Base-by-base conservation (phyloP, 2,113 vertebrate genomes). In the Mobula hypostoma region DNA sequence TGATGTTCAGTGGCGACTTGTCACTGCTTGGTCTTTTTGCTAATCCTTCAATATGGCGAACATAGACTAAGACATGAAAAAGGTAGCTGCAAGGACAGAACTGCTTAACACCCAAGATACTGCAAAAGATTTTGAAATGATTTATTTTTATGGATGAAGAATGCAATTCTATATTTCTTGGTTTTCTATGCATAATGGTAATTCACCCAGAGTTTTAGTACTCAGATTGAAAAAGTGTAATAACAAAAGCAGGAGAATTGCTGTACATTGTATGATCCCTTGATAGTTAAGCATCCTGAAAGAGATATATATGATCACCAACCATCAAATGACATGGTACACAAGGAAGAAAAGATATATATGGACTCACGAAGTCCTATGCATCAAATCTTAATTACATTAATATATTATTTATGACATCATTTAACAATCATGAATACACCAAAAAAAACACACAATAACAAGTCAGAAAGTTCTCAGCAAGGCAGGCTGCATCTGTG, bases 1-100 rank as follows among this genome's bases (percentile, higher is more conserved):
- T 96, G 97, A 97, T 97, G 95, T 96, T 95, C 95, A 95, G 97
- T 97, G 96, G 97, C 97, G 97, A 96, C 94, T 95, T 96, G 96
- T 96, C 96, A 97, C 96, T 96, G 96, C 96, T 40, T 96, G 95
- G 95, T 96, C 94, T 95, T 90, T 97, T 97, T 96, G 96, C 95
- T 96, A 96, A 95, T 95, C 95, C 96, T 85, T 96, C 78, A 94
- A 95, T 94, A 94, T 95, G 95, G 97, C 95, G 96, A 95, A 96
- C 97, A 9, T 40, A 93, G 72, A 76, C 68, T 0, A 24, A 76
- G 68, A 24, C 91, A 93, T 27, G 36, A 56, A 27, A 56, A 93
- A 68, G 11, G 32, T 90, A 68, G 36, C 91, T 56, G 91, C 6
- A 74, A 76, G 66, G 70, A 93, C 56, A 66, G 61, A 66, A 5